Evolutionary conservation across 2,113 vertebrate species (phyloP).

Genomic region (Boulengeromyrus knoepffleri): DNA sequence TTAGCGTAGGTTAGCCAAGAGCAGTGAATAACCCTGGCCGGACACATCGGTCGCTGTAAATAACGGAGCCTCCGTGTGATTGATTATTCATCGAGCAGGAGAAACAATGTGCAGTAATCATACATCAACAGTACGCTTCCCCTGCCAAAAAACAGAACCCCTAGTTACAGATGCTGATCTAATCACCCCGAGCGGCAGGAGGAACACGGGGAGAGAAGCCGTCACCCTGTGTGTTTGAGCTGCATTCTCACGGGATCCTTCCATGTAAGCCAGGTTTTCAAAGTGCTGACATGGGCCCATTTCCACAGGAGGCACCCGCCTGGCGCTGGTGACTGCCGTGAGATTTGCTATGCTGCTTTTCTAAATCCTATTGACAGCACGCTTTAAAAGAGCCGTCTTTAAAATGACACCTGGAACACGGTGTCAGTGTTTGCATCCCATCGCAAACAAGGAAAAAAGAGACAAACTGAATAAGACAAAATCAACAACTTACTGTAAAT

Average conservation of each 20-base stretch:
- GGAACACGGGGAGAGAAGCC: background rate
- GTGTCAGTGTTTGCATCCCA: background rate
- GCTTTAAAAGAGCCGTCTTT: background rate
- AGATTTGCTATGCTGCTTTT: background rate
- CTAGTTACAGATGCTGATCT: background rate
- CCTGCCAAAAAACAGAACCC: background rate
- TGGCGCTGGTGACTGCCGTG: background rate
- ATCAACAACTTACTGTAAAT: background rate
- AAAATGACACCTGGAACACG: background rate
- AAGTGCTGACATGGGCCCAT: background rate
- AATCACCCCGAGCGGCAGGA: background rate
- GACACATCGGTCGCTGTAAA: background rate
- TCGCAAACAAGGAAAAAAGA: background rate
- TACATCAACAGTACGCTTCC: background rate
- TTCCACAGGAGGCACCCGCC: background rate
- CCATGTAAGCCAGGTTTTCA: background rate
- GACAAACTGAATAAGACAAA: background rate
- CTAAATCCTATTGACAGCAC: background rate
- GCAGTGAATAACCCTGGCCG: background rate
- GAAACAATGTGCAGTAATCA: slow-evolving; percentile 1
- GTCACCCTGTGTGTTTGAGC: background rate
- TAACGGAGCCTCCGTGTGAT: background rate
- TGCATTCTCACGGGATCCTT: background rate
- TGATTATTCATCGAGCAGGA: slow-evolving; percentile 12
- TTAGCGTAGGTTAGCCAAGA: background rate